These are phyloP conservation scores for Drepana arcuata DNA, from an alignment of 1,140 invertebrate species.

Conservation along the genomic window DNA sequence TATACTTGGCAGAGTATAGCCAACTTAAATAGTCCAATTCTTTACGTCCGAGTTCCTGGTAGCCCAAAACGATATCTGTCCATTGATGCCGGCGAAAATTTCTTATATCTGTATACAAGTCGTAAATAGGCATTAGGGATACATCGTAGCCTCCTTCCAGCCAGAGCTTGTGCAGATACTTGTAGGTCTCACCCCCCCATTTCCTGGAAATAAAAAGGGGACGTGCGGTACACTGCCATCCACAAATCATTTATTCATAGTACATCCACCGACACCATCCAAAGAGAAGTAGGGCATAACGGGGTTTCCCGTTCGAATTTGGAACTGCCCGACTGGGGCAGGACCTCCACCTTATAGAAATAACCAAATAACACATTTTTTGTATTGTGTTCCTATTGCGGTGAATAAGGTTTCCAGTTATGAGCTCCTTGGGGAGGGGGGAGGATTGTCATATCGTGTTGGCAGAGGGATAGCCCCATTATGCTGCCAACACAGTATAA, in stretches of 20 bases:
- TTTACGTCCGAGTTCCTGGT: constrained; percentile 50
- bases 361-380: neutral
- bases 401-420: neutral
- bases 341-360: neutral
- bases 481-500: no score
- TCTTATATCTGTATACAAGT: constrained; percentile 60
- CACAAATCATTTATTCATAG: neutral
- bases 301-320: neutral
- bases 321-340: neutral
- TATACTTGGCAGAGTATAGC: constrained; percentile 63
- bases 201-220: constrained; percentile 50
- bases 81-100: constrained; percentile 59
- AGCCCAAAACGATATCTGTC: constrained; percentile 74
- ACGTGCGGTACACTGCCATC: no score
- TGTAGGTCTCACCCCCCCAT: constrained; percentile 77
- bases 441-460: neutral
- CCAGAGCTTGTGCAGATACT: constrained; percentile 77
- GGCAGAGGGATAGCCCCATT: no score
- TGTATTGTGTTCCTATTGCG: neutral
- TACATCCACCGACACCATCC: neutral
- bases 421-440: neutral
- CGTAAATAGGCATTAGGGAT: constrained; percentile 73
- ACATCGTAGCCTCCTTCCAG: constrained; percentile 72
- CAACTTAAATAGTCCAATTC: constrained; percentile 69
- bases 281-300: neutral